Evolutionary conservation across 2,113 vertebrate species (phyloP).

Genomic region (Sarotherodon lohbergeri): DNA sequence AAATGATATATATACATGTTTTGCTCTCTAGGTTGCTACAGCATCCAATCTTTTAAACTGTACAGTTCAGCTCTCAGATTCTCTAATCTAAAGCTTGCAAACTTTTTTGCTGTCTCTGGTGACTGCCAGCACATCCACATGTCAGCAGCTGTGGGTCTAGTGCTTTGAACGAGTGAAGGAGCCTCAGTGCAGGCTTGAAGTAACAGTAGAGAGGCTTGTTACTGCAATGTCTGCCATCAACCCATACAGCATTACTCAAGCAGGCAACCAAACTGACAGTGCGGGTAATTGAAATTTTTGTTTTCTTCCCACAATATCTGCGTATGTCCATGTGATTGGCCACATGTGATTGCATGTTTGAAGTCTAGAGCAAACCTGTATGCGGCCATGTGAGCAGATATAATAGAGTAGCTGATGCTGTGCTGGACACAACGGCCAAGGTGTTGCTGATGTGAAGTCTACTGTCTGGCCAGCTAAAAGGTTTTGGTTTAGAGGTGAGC

Average conservation of each 20-base stretch:
- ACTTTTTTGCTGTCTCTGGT: neutral
- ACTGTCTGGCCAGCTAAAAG: neutral
- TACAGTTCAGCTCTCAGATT: neutral
- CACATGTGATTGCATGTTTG: neutral
- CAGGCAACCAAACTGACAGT: conserved; percentile 23
- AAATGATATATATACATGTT: neutral
- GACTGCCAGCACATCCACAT: neutral
- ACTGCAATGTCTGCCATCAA: conserved; percentile 19
- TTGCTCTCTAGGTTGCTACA: neutral
- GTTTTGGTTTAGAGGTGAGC: neutral
- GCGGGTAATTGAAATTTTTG: neutral
- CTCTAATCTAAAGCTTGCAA: neutral
- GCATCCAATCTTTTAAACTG: neutral
- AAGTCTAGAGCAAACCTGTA: neutral
- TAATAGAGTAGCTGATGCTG: neutral
- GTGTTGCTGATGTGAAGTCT: neutral
- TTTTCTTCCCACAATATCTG: neutral
- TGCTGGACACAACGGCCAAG: neutral
- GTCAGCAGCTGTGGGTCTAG: neutral
- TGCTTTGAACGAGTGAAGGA: neutral
- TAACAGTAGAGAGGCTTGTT: conserved; percentile 17
- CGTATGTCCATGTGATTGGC: neutral
- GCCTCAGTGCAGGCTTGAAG: neutral
- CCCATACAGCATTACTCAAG: neutral
- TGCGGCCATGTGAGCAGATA: neutral